Evolutionary conservation across 2,888 invertebrate genomes (phyloP).

Genomic region (Aphrophora alni): DNA sequence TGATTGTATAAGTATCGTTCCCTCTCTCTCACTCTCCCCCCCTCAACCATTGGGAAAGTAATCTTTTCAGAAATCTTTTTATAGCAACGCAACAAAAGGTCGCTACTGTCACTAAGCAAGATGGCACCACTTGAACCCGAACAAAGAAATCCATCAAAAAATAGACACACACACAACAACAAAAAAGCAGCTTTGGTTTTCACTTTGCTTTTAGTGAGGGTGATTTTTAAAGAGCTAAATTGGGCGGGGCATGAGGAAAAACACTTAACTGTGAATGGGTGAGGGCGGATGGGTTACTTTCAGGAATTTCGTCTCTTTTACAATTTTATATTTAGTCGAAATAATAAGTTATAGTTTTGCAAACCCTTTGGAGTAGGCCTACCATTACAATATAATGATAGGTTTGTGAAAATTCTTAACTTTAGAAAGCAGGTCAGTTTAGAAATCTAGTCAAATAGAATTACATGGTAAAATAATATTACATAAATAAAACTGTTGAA

Average conservation of each 20-base stretch:
- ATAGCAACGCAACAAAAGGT: constrained; percentile 30
- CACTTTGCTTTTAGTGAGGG: constrained; percentile 38
- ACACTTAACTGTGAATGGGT: background rate
- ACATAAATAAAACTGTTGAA: no score
- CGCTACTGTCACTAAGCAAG: constrained; percentile 32
- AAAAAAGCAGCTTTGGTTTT: constrained; percentile 34
- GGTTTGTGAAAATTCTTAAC: no score
- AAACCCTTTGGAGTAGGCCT: no score
- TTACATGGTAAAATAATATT: no score
- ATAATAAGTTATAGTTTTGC: no score
- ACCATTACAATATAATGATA: no score
- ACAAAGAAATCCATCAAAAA: constrained; percentile 40
- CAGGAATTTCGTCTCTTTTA: background rate
- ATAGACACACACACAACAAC: constrained; percentile 21
- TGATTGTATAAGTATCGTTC: background rate
- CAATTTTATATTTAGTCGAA: no score
- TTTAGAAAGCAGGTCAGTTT: no score
- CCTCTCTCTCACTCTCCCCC: constrained; percentile 14
- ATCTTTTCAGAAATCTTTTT: constrained; percentile 20
- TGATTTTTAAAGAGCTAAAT: constrained; percentile 32
- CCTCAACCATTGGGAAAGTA: constrained; percentile 12
- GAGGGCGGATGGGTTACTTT: background rate
- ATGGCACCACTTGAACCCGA: constrained; percentile 36
- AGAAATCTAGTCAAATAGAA: no score
- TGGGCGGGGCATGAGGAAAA: constrained; percentile 24